Evolutionary conservation across 2,888 invertebrate species (phyloP).

Genomic region (Drosophila hamatofila): DNA sequence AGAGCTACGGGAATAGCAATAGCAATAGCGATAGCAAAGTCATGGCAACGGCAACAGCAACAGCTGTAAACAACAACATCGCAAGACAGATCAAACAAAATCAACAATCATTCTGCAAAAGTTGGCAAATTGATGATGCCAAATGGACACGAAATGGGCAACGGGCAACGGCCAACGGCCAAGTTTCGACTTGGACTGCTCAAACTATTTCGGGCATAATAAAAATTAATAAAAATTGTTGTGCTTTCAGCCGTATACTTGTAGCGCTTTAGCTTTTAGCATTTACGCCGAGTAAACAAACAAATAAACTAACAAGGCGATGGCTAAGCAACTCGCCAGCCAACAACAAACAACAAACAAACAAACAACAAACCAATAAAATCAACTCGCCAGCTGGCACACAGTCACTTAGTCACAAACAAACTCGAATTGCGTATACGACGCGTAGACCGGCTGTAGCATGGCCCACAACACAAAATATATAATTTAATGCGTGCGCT

Average conservation of each 20-base stretch:
- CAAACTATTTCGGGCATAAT: conserved; percentile 48
- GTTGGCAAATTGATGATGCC: conserved; percentile 42
- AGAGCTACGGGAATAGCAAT: conserved; percentile 38
- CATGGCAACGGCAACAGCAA: conserved; percentile 41
- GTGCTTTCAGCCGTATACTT: conserved; percentile 42
- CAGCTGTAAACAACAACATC: conserved; percentile 44
- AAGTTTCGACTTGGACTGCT: conserved; percentile 2
- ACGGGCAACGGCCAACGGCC: neutral
- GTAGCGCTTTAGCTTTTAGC: conserved; percentile 48
- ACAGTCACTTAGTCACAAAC: conserved; percentile 33
- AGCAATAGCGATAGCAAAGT: conserved; percentile 36
- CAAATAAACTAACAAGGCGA: conserved; percentile 34
- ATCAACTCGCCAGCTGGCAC: conserved; percentile 61
- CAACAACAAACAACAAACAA: conserved; percentile 35
- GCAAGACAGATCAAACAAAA: conserved; percentile 55
- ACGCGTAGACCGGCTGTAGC: conserved; percentile 42
- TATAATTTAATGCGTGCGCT: conserved; percentile 55
- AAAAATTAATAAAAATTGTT: conserved; percentile 59
- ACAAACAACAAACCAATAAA: conserved; percentile 58
- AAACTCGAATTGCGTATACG: conserved; percentile 64
- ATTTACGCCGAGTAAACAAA: conserved; percentile 62
- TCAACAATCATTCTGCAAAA: conserved; percentile 53
- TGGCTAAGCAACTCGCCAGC: conserved; percentile 10
- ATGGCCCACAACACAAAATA: conserved; percentile 56
- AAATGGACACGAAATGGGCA: conserved; percentile 19